These are phyloP conservation scores for Philaethria dido DNA, from an alignment of 2,888 invertebrate species.

Conservation along the genomic window DNA sequence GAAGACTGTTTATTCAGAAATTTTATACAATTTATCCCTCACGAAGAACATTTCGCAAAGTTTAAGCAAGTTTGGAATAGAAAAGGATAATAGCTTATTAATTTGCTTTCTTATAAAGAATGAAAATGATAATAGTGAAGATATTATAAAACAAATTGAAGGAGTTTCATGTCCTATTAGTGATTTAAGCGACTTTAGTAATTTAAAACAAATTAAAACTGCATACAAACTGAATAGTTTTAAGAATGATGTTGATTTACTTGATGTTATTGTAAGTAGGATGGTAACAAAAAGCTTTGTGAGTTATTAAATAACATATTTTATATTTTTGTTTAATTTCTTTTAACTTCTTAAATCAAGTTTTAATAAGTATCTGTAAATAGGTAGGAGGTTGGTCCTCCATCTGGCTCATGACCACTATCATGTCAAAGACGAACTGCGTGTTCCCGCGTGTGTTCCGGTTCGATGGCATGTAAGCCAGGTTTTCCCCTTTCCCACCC, in stretches of 20 bases:
- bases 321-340: not conserved
- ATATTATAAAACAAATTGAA: slow-evolving; percentile 75
- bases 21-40: slow-evolving; percentile 87
- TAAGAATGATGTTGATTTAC: slow-evolving; percentile 67
- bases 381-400: too few species aligned
- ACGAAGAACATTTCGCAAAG: slow-evolving; percentile 88
- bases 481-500: too few species aligned
- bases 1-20: slow-evolving; percentile 85
- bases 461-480: too few species aligned
- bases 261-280: slow-evolving; percentile 86
- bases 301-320: slow-evolving; percentile 27
- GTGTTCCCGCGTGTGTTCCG: too few species aligned
- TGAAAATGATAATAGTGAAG: slow-evolving; percentile 51
- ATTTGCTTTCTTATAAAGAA: slow-evolving; percentile 63
- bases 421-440: too few species aligned
- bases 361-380: too few species aligned
- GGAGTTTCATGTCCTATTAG: slow-evolving; percentile 81
- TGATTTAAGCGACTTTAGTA: slow-evolving; percentile 72
- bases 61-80: slow-evolving; percentile 86
- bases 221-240: slow-evolving; percentile 84
- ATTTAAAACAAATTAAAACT: slow-evolving; percentile 80
- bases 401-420: too few species aligned
- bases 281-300: slow-evolving; percentile 87
- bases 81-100: slow-evolving; percentile 59
- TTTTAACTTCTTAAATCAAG: too few species aligned